Base-by-base conservation (phyloP, 2,888 invertebrate species). In the Xestia rhomboidea region DNA sequence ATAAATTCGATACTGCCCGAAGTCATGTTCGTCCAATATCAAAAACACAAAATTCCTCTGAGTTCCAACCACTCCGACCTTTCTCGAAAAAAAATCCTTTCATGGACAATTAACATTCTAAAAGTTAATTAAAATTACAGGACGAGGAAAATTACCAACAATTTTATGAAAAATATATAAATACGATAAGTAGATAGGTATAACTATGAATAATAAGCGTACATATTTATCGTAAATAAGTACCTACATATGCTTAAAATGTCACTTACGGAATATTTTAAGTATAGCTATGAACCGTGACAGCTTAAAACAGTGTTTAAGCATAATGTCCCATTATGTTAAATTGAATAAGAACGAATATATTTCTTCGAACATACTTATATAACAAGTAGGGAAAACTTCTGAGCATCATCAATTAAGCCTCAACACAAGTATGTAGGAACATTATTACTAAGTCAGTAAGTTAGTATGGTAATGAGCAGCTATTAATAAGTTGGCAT, bases 111-210 rank as follows among this genome's bases (percentile, higher is more conserved):
- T 38, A 10, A 30, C 62, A 71, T 68, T 60, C 8, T 71, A 13
- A 46, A 63, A 71, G 10, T 72, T 68, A 54, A 82, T 74, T 68
- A 62, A 68, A 38, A 69, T 64, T 38, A 74, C 34, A 68, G 64
- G 27, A 27, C 15, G 27, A 46, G n/a, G 46, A 41, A 68, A 71
- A 68, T 46, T 34, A 38, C 51, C 7, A 46, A 57, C 7, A 44
- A 27, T 44, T 41, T 68, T 15, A 27, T 41, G 1, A 41, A 10
- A 76, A 70, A 67, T 44, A 57, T 11, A 34, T 21, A 34, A 66
- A 13, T 4, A n/a, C 21, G 18, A 13, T 18, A 18, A 7, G 30
- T 60, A 34, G 70, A n/a, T n/a, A n/a, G n/a, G n/a, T n/a, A n/a
- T n/a, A n/a, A n/a, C 11, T 24, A 18, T 69, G 15, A 46, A 46